These are phyloP conservation scores for Tor tambroides DNA, from an alignment of 2,113 vertebrate species.

Conservation along the genomic window DNA sequence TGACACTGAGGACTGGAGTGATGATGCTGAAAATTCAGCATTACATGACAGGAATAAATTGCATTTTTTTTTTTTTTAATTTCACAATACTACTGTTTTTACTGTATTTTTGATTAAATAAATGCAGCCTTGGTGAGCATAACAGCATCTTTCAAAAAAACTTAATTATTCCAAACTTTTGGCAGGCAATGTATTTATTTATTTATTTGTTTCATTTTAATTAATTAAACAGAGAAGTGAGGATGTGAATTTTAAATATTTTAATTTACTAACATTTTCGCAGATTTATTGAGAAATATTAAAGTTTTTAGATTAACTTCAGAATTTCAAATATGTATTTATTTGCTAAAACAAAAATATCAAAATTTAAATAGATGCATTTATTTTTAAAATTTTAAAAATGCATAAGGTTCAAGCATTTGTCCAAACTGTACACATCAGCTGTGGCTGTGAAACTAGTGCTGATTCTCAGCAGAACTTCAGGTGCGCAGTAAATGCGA, in stretches of 20 bases:
- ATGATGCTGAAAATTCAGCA: background rate
- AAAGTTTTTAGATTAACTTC: background rate
- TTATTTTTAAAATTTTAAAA: too few species aligned
- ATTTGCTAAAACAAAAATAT: background rate
- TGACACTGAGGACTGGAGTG: too few species aligned
- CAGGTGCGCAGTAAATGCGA: conserved; percentile 72
- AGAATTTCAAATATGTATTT: background rate
- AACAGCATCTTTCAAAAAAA: too few species aligned
- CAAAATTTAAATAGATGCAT: background rate
- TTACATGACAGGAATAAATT: background rate
- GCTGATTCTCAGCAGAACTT: conserved; percentile 71
- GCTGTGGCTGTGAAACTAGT: conserved; percentile 62
- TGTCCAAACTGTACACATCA: conserved; percentile 74
- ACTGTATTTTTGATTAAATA: too few species aligned
- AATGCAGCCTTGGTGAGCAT: too few species aligned
- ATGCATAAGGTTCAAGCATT: background rate
- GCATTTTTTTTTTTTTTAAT: too few species aligned
- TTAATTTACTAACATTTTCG: background rate
- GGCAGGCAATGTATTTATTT: background rate
- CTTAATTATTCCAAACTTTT: too few species aligned
- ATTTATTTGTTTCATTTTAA: background rate
- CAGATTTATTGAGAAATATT: background rate
- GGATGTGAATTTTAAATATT: background rate
- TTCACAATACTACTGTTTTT: too few species aligned
- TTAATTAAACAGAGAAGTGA: background rate